These are phyloP conservation scores for Coboldia fuscipes DNA, from an alignment of 1,140 invertebrate species.

Conservation along the genomic window DNA sequence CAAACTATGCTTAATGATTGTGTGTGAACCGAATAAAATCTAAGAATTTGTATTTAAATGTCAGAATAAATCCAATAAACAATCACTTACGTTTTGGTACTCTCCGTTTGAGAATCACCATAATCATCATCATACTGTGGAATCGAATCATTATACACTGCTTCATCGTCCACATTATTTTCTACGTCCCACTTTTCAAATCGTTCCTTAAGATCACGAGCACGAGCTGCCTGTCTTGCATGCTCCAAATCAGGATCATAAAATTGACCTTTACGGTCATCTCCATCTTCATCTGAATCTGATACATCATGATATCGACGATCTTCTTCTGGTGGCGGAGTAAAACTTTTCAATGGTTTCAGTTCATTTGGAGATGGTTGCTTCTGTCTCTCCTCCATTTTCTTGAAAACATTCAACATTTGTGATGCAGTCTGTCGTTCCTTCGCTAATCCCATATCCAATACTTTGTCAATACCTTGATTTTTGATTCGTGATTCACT, in stretches of 20 bases:
- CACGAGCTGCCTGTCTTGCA: constrained; percentile 57
- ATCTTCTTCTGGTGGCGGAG: constrained; percentile 59
- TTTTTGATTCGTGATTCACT: not conserved
- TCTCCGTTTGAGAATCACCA: constrained; percentile 44
- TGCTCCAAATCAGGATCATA: constrained; percentile 32
- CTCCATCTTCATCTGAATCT: constrained; percentile 20
- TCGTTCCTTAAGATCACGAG: constrained; percentile 68
- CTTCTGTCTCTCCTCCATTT: constrained; percentile 52
- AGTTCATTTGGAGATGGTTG: constrained; percentile 22
- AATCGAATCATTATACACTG: constrained; percentile 10
- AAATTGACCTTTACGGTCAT: constrained; percentile 32
- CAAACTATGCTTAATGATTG: constrained; percentile 18
- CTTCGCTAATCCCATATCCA: constrained; percentile 25
- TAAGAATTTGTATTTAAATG: constrained; percentile 1
- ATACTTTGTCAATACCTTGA: not conserved
- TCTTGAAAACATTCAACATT: constrained; percentile 69
- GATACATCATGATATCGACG: constrained; percentile 24
- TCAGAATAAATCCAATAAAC: constrained; percentile 9
- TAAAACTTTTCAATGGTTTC: constrained; percentile 71
- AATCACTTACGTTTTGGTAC: constrained; percentile 33
- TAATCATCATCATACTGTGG: constrained; percentile 27
- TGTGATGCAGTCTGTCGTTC: constrained; percentile 54
- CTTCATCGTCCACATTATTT: constrained; percentile 31
- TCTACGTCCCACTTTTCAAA: constrained; percentile 78
- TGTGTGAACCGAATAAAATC: constrained; percentile 8